These are phyloP conservation scores for Oryctes rhinoceros DNA, from an alignment of 1,140 invertebrate species.

Conservation along the genomic window DNA sequence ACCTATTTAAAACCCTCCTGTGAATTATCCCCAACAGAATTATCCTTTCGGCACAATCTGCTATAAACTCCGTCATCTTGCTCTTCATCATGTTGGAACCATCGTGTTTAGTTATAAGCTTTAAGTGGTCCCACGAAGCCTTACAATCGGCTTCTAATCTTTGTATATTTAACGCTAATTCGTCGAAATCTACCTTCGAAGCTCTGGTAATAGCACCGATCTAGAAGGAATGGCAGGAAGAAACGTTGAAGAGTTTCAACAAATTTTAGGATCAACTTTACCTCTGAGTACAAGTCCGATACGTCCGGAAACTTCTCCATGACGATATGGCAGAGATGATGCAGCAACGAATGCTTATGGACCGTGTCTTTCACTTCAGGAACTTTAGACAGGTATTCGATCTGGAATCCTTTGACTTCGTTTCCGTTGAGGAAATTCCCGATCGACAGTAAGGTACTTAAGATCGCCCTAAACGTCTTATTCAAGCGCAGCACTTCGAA, in stretches of 20 bases:
- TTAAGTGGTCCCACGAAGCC: slow-evolving; percentile 96
- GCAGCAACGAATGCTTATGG: slow-evolving; percentile 96
- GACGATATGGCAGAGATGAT: slow-evolving; percentile 97
- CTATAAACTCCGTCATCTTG: slow-evolving; percentile 95
- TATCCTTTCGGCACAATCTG: slow-evolving; percentile 96
- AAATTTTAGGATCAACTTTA: slow-evolving; percentile 60
- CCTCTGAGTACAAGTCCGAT: slow-evolving; percentile 96
- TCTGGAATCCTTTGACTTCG: slow-evolving; percentile 95
- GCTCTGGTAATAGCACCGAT: slow-evolving; percentile 92
- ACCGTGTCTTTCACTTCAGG: slow-evolving; percentile 99
- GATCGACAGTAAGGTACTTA: slow-evolving; percentile 92
- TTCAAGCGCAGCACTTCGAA: slow-evolving; percentile 90
- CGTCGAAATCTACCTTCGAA: slow-evolving; percentile 92
- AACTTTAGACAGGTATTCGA: slow-evolving; percentile 97
- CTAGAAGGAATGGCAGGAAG: slow-evolving; percentile 60
- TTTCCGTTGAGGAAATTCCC: slow-evolving; percentile 97
- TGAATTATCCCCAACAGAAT: slow-evolving; percentile 93
- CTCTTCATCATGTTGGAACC: slow-evolving; percentile 87
- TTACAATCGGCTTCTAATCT: slow-evolving; percentile 96
- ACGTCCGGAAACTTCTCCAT: slow-evolving; percentile 96
- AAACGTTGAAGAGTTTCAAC: neutral
- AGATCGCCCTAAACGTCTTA: slow-evolving; percentile 93
- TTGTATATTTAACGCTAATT: slow-evolving; percentile 83
- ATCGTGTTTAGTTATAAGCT: slow-evolving; percentile 95
- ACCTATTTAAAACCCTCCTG: slow-evolving; percentile 89